These are phyloP conservation scores for Lutjanus erythropterus DNA, from an alignment of 2,113 vertebrate genomes.

Conservation along the genomic window DNA sequence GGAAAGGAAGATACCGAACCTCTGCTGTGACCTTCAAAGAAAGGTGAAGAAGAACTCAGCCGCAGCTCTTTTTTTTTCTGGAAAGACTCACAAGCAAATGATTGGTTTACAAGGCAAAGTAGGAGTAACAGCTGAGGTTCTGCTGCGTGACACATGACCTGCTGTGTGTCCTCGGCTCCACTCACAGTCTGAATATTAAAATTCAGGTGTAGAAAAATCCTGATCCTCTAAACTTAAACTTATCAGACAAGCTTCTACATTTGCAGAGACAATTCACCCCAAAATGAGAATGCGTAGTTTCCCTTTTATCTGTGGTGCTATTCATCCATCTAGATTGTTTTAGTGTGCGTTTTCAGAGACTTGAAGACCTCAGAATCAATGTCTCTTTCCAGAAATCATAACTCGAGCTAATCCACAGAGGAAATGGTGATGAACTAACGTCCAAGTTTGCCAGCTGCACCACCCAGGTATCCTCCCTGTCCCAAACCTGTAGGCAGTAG, in stretches of 20 bases:
- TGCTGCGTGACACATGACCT: background rate
- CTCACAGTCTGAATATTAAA: background rate
- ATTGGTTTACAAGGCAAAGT: constrained; percentile 57
- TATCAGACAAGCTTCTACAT: background rate
- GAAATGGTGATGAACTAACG: too few species aligned
- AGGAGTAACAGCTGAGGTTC: constrained; percentile 16
- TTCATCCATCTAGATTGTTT: too few species aligned
- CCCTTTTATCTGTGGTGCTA: too few species aligned
- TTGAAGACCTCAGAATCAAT: too few species aligned
- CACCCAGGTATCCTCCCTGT: constrained; percentile 69
- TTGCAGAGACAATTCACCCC: too few species aligned
- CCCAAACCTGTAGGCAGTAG: constrained; percentile 60
- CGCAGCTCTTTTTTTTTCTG: background rate
- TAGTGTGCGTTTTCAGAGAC: too few species aligned
- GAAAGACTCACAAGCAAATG: constrained; percentile 30
- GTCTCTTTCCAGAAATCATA: too few species aligned
- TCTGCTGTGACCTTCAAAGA: constrained; percentile 9
- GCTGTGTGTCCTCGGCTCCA: background rate
- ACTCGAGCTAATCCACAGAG: too few species aligned
- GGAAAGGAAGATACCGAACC: background rate
- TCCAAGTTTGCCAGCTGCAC: constrained; percentile 70
- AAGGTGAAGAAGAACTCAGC: background rate
- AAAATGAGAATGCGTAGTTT: too few species aligned
- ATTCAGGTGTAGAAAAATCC: background rate
- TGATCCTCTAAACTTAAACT: background rate